A percentile compares a stretch with the other conserved stretches of the same genome.
Evolutionary conservation across 2,888 invertebrate species (phyloP).

Genomic region (Ormyrus rosae): DNA sequence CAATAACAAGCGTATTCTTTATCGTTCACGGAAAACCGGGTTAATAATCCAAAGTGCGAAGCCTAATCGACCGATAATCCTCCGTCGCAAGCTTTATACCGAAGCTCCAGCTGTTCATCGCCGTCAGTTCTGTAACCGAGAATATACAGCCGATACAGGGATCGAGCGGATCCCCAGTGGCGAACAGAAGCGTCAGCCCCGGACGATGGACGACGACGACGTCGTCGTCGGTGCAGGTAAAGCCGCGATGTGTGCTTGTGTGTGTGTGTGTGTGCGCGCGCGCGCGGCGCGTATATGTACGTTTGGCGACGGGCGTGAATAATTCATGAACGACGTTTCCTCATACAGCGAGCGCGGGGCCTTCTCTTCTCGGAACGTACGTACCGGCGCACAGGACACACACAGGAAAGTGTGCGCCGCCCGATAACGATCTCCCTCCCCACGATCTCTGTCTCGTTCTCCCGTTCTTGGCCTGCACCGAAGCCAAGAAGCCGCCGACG

Average conservation of each 20-base stretch:
- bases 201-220: too few relatives aligned
- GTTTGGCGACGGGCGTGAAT: slow-evolving; percentile 73
- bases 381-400: slow-evolving; percentile 1
- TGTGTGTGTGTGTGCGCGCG: not conserved
- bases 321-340: slow-evolving; percentile 73
- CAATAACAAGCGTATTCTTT: too few relatives aligned
- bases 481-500: not conserved
- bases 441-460: slow-evolving; percentile 44
- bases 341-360: slow-evolving; percentile 72
- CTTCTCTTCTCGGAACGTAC: slow-evolving; percentile 73
- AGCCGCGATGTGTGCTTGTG: not conserved
- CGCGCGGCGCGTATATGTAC: slow-evolving; percentile 59
- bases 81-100: not conserved
- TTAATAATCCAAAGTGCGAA: too few relatives aligned
- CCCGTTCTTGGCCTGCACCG: not conserved
- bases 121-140: not conserved
- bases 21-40: too few relatives aligned
- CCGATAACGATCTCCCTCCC: slow-evolving; percentile 51
- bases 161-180: not conserved
- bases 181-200: too few relatives aligned
- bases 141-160: not conserved
- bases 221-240: slow-evolving; percentile 40
- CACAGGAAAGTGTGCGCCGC: slow-evolving; percentile 27
- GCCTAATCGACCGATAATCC: not conserved
- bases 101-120: not conserved